phyloP scores from a whole-genome alignment of 2,797 vertebrate species.

The Cygnus olor region DNA sequence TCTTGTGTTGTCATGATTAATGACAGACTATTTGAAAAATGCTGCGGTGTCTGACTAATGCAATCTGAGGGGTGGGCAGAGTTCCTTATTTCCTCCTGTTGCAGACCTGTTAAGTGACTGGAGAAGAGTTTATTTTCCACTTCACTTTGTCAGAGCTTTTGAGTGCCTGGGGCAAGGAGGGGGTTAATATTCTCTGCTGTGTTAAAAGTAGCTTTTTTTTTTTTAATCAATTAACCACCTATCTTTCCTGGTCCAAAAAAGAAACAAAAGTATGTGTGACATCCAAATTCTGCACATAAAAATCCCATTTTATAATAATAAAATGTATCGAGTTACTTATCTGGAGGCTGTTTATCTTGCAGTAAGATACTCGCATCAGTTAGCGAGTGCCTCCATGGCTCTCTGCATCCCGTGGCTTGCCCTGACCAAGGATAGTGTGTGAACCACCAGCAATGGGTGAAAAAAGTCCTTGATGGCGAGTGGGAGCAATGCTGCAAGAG shows the following conservation, averaged over 20 bases:
- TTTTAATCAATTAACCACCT: background rate
- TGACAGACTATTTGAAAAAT: background rate
- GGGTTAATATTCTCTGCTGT: background rate
- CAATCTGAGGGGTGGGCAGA: background rate
- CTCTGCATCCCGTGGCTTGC: background rate
- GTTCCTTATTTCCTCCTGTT: background rate
- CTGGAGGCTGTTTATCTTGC: background rate
- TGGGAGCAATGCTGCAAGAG: background rate
- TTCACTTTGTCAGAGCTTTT: background rate
- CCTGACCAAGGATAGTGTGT: background rate
- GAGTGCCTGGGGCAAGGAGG: background rate
- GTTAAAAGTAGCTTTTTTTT: background rate
- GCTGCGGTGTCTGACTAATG: background rate
- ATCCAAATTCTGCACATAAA: background rate
- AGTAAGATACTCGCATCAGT: accelerated
- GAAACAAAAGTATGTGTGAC: background rate
- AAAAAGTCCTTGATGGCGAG: background rate
- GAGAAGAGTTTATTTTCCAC: background rate
- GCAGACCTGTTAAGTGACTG: background rate
- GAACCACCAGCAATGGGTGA: background rate
- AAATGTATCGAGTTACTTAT: background rate
- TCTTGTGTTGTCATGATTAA: background rate
- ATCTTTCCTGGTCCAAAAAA: background rate
- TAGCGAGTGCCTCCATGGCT: background rate
- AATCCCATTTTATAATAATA: background rate